A percentile compares a stretch with the other conserved stretches of the same genome.
phyloP scores from a whole-genome alignment of 2,113 vertebrate species.

The Aptenodytes forsteri region DNA sequence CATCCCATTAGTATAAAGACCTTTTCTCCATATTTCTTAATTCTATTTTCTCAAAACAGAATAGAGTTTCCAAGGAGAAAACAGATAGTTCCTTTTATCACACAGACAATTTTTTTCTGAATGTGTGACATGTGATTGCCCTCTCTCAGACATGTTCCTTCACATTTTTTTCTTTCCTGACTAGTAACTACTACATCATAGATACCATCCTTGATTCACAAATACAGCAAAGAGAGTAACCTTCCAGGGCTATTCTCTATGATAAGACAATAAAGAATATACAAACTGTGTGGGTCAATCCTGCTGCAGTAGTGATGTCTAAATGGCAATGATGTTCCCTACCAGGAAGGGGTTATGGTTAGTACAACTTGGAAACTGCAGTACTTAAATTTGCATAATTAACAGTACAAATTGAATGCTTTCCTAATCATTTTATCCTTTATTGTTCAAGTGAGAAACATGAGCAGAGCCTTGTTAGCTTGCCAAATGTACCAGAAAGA shows the following conservation, averaged over 20 bases:
- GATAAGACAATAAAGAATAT: not conserved
- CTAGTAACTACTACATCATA: not conserved
- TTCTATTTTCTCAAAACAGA: not conserved
- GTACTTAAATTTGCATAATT: not conserved
- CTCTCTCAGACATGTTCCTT: not conserved
- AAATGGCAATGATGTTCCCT: not conserved
- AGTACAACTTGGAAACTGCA: not conserved
- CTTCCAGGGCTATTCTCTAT: not conserved
- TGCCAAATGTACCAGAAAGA: not conserved
- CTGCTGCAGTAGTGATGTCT: not conserved
- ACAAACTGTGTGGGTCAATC: not conserved
- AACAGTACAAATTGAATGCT: not conserved
- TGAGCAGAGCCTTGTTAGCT: not conserved
- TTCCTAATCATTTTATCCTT: not conserved
- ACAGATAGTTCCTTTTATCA: not conserved
- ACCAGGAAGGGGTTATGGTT: not conserved
- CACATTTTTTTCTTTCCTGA: not conserved
- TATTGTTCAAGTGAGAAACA: not conserved
- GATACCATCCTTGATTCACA: not conserved
- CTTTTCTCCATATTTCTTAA: not conserved
- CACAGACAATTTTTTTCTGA: not conserved
- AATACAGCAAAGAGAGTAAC: not conserved
- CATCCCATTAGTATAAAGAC: not conserved
- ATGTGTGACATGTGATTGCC: rapidly evolving
- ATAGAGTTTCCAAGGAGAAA: not conserved